Evolutionary conservation across 2,888 invertebrate species (phyloP).

Genomic region (Desoria tigrina): DNA sequence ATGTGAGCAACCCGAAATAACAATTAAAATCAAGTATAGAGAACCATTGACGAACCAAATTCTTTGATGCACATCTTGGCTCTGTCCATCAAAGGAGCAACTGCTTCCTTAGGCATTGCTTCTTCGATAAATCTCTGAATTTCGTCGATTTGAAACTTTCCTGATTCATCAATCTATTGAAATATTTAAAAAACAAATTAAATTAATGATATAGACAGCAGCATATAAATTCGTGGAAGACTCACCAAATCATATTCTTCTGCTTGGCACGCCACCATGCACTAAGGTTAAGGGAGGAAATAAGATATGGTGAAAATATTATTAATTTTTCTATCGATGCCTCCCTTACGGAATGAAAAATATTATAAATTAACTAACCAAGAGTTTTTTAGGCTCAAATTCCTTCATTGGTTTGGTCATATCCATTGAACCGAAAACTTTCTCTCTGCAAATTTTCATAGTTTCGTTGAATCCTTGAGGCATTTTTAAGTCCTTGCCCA

Average conservation of each 20-base stretch:
- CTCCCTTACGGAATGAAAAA: not conserved
- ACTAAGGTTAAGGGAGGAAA: no score
- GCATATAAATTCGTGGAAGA: not conserved
- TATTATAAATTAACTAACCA: not conserved
- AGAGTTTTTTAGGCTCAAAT: not conserved
- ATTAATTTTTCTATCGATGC: not conserved
- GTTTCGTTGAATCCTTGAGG: not conserved
- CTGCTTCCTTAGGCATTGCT: not conserved
- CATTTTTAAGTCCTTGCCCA: not conserved
- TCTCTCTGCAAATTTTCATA: not conserved
- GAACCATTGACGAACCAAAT: no score
- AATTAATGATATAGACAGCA: not conserved
- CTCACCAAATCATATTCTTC: slow-evolving; percentile 2
- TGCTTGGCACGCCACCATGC: not conserved
- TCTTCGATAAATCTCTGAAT: not conserved
- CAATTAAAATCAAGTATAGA: no score
- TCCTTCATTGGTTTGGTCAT: not conserved
- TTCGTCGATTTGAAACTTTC: not conserved
- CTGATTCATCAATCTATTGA: not conserved
- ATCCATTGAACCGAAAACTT: not conserved
- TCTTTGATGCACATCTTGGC: no score
- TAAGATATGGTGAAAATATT: no score
- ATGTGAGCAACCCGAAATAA: no score
- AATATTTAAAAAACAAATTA: not conserved
- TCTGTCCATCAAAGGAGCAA: no score